Base-by-base conservation (phyloP, 53 echinoderm and acorn worm genomes). In the Patiria pectinifera region DNA sequence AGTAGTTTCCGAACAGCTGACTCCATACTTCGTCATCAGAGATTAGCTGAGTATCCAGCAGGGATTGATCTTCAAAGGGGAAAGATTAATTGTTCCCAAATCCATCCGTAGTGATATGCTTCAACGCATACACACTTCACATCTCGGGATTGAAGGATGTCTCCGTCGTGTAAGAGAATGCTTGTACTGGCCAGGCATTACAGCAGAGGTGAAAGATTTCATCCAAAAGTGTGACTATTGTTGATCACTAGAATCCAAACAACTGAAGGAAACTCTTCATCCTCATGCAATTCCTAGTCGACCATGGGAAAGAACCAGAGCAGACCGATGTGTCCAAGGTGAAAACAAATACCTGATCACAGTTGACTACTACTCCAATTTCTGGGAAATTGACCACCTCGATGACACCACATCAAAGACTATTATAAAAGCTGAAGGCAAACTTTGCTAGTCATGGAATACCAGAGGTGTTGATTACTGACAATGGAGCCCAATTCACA, bases 391-490 rank as follows among this genome's bases (percentile, higher is more conserved):
- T 35, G 35, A 35, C 35, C 1, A 23, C 87, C 83, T 93, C 2
- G 60, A 82, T 4, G 71, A 89, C 6, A 82, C 62, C 66, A 76
- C 48, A 16, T 60, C 89, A 75, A 4, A 45, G 47, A 93, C 62
- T 16, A 89, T 93, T 44, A 92, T 95, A 71, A 12, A 83, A 93
- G 45, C 70, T 96, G 0, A 95, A 95, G 85, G 88, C 59, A 76
- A 92, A 96, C 45, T 96, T 95, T 82, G 91, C 93, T 74, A 8
- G 94, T 53, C 81, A 86, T 86, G 96, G 92, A 13, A 94, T 94
- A 18, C 93, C 93, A 60, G 46, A 71, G 8, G 23, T 66, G 6
- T 59, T 94, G 14, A 92, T 92, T 19, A 85, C 91, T 66, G 96
- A 91, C 78, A 94, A 35, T 35, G 35, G 35, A 35, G 0, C 35